Evolutionary conservation across 1,140 invertebrate species (phyloP), one percentile per base, ranked within the genome.

Genomic region (Glossosoma conforme): DNA sequence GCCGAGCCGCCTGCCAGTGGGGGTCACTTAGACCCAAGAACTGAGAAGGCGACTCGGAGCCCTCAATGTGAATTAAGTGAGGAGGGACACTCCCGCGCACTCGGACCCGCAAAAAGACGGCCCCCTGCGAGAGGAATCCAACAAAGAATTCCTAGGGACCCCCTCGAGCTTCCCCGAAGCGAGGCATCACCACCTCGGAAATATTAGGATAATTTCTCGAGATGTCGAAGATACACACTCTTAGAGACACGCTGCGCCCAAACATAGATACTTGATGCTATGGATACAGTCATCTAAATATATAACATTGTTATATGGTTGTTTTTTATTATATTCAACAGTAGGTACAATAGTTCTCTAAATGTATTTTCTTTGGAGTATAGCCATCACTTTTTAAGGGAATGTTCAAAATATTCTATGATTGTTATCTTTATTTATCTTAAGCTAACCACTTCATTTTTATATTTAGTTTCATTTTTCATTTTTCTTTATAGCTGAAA

Each of bases 21-120:
- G 65, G 61, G 65, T 66, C 67, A 67, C 65, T 66, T 68, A 60
- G 60, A 62, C 54, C 64, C 52, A 14, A 35, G 44, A n/a, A 46
- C 44, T n/a, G n/a, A n/a, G n/a, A n/a, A 37, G 33, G 20, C 18
- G 10, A 43, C 62, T 63, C 67, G 62, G 62, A 60, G 58, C 61
- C 25, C 38, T 42, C 42, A 47, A 44, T 50, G 52, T 49, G 52
- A 54, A 41, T 41, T 50, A 38, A 44, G 37, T 33, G 43, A 20
- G 52, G 30, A 44, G 47, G 24, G 53, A 55, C 33, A 38, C 43
- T 49, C 51, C 44, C 22, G 14, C 20, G 28, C 20, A 10, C 6
- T 11, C 22, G 11, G 22, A 22, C 3, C 18, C 37, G 10, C 14
- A 36, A 35, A 33, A 18, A 14, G 46, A 32, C 38, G 22, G 28